phyloP scores from a whole-genome alignment of 2,797 vertebrate species.

The Acanthopagrus latus region DNA sequence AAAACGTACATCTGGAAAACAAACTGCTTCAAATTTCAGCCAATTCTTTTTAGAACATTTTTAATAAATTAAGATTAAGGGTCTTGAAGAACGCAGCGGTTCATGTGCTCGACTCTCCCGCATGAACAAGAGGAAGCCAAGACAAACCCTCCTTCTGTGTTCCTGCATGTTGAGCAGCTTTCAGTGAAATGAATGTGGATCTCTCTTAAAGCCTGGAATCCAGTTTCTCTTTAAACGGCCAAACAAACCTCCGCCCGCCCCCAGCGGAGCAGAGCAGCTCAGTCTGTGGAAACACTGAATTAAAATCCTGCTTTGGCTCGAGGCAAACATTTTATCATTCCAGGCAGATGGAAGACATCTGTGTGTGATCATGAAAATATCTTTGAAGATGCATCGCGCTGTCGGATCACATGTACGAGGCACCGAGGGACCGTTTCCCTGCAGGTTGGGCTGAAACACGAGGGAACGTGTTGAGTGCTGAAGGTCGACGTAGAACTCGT shows the following conservation, averaged over 20 bases:
- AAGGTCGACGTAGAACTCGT: background rate
- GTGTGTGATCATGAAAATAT: conserved; percentile 28
- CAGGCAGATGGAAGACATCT: conserved; percentile 42
- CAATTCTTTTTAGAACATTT: no score
- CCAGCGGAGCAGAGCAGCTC: background rate
- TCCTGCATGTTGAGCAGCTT: background rate
- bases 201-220: background rate
- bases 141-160: background rate
- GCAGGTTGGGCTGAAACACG: background rate
- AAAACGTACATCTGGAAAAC: no score
- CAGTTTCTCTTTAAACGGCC: background rate
- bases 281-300: conserved; percentile 12
- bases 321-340: conserved; percentile 33
- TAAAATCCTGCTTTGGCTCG: conserved; percentile 17
- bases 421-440: background rate
- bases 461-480: background rate
- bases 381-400: conserved; percentile 29
- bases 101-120: background rate
- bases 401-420: background rate
- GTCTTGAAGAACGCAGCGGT: no score
- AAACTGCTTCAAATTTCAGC: no score
- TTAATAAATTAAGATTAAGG: no score
- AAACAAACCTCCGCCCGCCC: background rate
- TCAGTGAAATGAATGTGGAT: background rate
- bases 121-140: background rate